These are phyloP conservation scores for Osedax fenrisi DNA, from an alignment of 2,888 invertebrate species.

Conservation along the genomic window DNA sequence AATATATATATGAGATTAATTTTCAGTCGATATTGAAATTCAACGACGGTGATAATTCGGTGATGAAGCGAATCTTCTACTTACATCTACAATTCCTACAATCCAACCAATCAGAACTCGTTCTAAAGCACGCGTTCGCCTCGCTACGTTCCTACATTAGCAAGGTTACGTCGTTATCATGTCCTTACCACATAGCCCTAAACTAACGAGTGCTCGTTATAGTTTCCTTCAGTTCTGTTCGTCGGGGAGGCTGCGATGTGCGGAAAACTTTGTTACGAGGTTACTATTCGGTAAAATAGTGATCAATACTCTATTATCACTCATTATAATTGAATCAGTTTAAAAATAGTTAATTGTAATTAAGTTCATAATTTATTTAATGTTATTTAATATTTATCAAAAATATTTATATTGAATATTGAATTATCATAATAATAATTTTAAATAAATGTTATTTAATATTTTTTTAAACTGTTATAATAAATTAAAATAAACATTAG, in stretches of 20 bases:
- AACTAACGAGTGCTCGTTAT: constrained; percentile 35
- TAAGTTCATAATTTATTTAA: no score
- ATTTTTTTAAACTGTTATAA: no score
- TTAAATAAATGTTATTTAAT: no score
- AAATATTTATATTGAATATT: no score
- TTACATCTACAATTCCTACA: constrained; percentile 76
- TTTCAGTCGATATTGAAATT: constrained; percentile 52
- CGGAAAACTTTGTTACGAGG: constrained; percentile 48
- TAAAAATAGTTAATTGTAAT: no score
- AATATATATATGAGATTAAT: no score
- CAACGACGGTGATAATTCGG: constrained; percentile 61
- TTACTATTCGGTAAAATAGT: no score
- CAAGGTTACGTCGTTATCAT: constrained; percentile 40
- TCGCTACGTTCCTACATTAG: constrained; percentile 77
- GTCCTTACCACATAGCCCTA: not conserved
- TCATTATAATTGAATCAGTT: no score
- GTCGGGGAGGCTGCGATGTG: constrained; percentile 47
- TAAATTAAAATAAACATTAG: no score
- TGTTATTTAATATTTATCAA: no score
- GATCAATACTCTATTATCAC: no score
- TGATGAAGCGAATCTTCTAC: constrained; percentile 70
- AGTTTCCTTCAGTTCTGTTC: constrained; percentile 47
- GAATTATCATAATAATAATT: no score
- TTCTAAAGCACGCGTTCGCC: constrained; percentile 81
- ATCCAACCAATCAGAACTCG: constrained; percentile 75